A percentile compares a stretch with the other conserved stretches of the same genome.
These are phyloP conservation scores for Malurus leucopterus DNA, from an alignment of 2,797 vertebrate genomes.

Conservation along the genomic window DNA sequence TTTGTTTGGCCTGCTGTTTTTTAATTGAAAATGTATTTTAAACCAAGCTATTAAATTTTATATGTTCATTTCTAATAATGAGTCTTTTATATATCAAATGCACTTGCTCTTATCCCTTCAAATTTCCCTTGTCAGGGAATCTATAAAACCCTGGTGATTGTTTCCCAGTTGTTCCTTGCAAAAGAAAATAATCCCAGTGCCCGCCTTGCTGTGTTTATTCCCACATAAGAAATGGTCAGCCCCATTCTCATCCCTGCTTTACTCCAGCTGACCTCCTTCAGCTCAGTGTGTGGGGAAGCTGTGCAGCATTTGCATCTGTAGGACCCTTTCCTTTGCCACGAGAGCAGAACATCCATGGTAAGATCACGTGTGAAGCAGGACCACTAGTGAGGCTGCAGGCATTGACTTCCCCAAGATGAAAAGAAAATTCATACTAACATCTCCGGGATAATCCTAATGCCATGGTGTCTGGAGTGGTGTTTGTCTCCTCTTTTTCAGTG, in stretches of 20 bases:
- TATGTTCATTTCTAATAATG: constrained; percentile 69
- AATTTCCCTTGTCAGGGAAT: background rate
- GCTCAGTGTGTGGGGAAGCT: background rate
- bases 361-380: background rate
- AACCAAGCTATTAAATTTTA: constrained; percentile 78
- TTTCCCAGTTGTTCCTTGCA: background rate
- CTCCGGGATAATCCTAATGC: background rate
- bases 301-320: background rate
- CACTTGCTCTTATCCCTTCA: background rate
- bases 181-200: background rate
- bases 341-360: background rate
- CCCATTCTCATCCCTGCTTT: background rate
- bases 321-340: background rate
- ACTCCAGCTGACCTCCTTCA: fast-evolving
- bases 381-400: background rate
- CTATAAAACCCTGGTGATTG: background rate
- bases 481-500: background rate
- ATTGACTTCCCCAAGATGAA: background rate
- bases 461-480: background rate
- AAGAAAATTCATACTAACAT: background rate
- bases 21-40: constrained; percentile 70
- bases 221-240: background rate
- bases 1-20: constrained; percentile 55
- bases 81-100: background rate
- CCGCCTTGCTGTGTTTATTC: background rate